Base-by-base conservation (phyloP, 2,113 vertebrate species). In the Bambusicola thoracicus region DNA sequence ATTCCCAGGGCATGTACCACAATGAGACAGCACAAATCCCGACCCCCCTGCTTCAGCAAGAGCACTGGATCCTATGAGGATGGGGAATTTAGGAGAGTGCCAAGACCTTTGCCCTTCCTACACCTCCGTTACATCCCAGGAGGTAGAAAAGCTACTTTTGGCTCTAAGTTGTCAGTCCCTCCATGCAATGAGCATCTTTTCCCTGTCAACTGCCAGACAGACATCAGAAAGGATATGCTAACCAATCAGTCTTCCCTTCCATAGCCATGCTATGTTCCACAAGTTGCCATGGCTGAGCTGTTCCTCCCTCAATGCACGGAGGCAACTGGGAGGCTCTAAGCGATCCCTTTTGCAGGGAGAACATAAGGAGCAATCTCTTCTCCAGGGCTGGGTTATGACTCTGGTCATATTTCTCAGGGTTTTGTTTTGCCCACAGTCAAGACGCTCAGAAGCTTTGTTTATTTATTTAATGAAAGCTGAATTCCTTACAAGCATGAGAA, bases 1-100 rank as follows among this genome's bases (percentile, higher is more conserved):
- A 80, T 65, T 43, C 72, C 75, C 76, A 20, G 56, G 69, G 29
- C 18, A 38, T 1, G 1, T 0, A 0, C n/a, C 43, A n/a, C 0
- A 0, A 11, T 32, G 32, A 40, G 65, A 53, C 25, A 38, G 15
- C 0, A 0, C 0, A 3, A 34, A 16, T 18, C 53, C 36, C 69
- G 34, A 27, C 56, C 32, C 70, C 70, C 27, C 43, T 72, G 41
- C 8, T 77, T 69, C 0, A 1, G 11, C 0, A 1, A 14, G 16
- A 68, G 7, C 15, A 21, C 46, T 41, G 55, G 36, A 46, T 63
- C 32, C 48, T 30, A 10, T 0, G 4, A 74, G 36, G 34, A 72
- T 8, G 17, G 36, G 21, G 10, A 73, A 11, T 10, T 32, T 2
- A 40, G 76, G 18, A 74, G 41, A 7, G 36, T 49, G 21, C 20